phyloP scores from a whole-genome alignment of 2,888 invertebrate genomes.

The Teinopalpus imperialis region DNA sequence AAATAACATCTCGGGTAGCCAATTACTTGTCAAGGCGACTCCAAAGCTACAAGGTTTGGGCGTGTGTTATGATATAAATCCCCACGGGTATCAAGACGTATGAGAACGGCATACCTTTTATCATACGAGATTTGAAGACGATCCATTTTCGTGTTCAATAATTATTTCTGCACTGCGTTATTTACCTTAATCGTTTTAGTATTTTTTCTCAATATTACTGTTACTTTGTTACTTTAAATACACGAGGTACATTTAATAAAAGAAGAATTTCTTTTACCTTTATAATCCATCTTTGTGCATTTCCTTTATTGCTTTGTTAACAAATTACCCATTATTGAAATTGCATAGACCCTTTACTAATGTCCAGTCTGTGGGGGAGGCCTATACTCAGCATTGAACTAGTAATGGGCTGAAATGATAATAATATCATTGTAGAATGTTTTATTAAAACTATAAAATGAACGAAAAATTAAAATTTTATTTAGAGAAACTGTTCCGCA shows the following conservation, averaged over 20 bases:
- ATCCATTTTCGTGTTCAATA: conserved; percentile 2
- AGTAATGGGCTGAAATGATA: no score
- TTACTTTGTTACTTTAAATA: no score
- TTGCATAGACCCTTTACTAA: background rate
- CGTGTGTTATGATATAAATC: conserved; percentile 49
- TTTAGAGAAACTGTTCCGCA: no score
- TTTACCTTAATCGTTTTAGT: no score
- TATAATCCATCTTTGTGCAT: conserved; percentile 4
- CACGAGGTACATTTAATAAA: no score
- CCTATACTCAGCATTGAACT: no score
- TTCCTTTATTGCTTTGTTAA: conserved; percentile 7
- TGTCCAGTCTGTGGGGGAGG: no score
- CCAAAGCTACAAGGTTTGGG: conserved; percentile 44
- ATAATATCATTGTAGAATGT: no score
- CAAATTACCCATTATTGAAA: conserved; percentile 10
- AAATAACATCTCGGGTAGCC: conserved; percentile 58
- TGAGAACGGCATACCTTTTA: conserved; percentile 38
- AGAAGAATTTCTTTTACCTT: no score
- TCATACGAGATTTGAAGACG: conserved; percentile 25
- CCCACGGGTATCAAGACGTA: conserved; percentile 42
- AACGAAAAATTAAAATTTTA: no score
- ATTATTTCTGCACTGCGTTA: background rate
- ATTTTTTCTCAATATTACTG: no score
- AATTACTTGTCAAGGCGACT: conserved; percentile 64
- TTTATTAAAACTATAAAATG: no score